Evolutionary conservation across 2,888 invertebrate species (phyloP).

Genomic region (Halictus quadricinctus): DNA sequence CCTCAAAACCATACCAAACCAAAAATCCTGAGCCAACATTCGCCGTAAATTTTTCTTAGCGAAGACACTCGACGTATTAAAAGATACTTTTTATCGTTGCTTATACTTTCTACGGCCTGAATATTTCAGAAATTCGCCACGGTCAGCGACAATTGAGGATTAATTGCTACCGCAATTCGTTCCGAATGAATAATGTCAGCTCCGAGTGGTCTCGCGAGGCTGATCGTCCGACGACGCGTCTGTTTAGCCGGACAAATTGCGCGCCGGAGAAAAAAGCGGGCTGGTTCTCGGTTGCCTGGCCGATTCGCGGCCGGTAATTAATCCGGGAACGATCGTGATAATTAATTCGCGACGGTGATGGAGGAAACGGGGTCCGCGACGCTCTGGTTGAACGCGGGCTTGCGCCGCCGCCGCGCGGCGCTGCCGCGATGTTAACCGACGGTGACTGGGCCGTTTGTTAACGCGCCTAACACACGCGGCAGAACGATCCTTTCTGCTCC

Average conservation of each 20-base stretch:
- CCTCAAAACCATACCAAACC: too few species aligned
- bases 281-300: conserved; percentile 8
- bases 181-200: background rate
- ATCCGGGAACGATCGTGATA: conserved; percentile 51
- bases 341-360: conserved; percentile 61
- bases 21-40: too few species aligned
- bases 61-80: too few species aligned
- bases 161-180: background rate
- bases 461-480: conserved; percentile 48
- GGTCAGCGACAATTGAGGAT: background rate
- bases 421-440: conserved; percentile 51
- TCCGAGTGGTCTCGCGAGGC: conserved; percentile 7
- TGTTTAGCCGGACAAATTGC: conserved; percentile 41
- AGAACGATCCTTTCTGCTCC: conserved; percentile 69
- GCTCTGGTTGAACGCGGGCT: conserved; percentile 60
- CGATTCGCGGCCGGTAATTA: conserved; percentile 29
- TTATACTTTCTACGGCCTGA: background rate
- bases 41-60: too few species aligned
- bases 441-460: conserved; percentile 56
- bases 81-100: background rate
- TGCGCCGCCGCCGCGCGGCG: conserved; percentile 13
- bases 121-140: background rate
- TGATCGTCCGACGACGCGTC: conserved; percentile 26
- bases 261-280: background rate
- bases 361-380: conserved; percentile 58